phyloP scores from a whole-genome alignment of 2,797 vertebrate species.

The Crenichthys baileyi region DNA sequence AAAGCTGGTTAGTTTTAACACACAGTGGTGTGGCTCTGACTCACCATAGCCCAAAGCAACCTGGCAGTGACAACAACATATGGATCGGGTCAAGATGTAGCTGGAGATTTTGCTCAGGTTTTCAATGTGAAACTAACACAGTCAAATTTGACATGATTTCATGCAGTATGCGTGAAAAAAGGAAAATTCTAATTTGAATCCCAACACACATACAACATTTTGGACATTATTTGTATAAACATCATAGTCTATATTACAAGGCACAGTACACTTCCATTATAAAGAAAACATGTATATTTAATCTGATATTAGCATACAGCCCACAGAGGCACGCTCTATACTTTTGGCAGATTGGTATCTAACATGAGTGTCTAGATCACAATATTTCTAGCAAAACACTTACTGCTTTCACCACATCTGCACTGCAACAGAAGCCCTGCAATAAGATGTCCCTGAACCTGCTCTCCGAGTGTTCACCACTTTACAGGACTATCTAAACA shows the following conservation, averaged over 20 bases:
- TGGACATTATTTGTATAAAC: slow-evolving; percentile 9
- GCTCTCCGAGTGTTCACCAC: slow-evolving; percentile 15
- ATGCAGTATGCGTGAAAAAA: slow-evolving; percentile 4
- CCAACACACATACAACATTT: not conserved
- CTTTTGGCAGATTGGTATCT: slow-evolving; percentile 18
- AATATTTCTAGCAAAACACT: slow-evolving; percentile 28
- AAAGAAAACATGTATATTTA: slow-evolving; percentile 19
- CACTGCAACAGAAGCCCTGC: slow-evolving; percentile 23
- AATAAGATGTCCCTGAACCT: slow-evolving; percentile 29
- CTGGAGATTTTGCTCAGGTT: slow-evolving; percentile 34
- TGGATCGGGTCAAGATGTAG: slow-evolving; percentile 36
- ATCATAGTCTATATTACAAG: slow-evolving; percentile 9
- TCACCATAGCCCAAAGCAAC: slow-evolving; percentile 45
- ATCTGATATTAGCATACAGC: not conserved
- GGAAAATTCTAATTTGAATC: not conserved
- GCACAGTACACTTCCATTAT: not conserved
- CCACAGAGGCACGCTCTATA: slow-evolving; percentile 4
- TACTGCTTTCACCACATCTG: slow-evolving; percentile 18
- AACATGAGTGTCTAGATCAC: slow-evolving; percentile 30
- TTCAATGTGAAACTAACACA: slow-evolving; percentile 14
- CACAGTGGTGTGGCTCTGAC: slow-evolving; percentile 56
- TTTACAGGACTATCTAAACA: slow-evolving; percentile 32
- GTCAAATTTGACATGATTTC: slow-evolving; percentile 13
- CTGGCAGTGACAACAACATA: slow-evolving; percentile 42
- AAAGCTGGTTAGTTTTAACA: slow-evolving; percentile 69